Base-by-base conservation (phyloP, 2,888 invertebrate genomes). In the Fragum whitleyi region DNA sequence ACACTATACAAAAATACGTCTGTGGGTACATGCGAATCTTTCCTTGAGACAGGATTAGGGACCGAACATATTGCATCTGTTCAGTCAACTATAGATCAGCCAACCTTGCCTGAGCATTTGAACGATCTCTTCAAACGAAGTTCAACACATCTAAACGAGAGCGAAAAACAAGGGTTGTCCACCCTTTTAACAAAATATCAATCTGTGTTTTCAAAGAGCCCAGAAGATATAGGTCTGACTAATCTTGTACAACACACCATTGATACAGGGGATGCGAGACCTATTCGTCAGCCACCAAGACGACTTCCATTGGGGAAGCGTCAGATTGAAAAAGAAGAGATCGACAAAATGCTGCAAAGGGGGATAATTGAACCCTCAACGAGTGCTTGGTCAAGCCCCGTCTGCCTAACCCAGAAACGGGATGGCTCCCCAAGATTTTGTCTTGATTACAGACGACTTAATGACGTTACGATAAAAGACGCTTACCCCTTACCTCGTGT, bases 401-500 rank as follows among this genome's bases (percentile, higher is more conserved):
- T 85, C 14, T 86, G 84, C 6, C 51, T 51, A 5, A 23, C 23
- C 57, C 55, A 36, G 21, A 86, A 86, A 71, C 81, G 77, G 57
- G 78, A 83, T 74, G 51, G 47, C 2, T 2, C 5, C 47, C 36
- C 57, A 23, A 26, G 77, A 21, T 81, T 77, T 74, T 81, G 74
- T 47, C 70, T 74, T 0, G 88, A 89, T 23, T 89, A 80, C 71
- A 67, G 87, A 19, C 16, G 61, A 5, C 47, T 91, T 1, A 89
- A 90, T 77, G 21, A 57, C 16, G 51, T 85, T 1, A 88, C 89
- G 6, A 74, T 70, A 7, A 81, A 82, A 29, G 88, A 90, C 62
- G 70, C 72, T 1, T 86, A 85, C 42, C 90, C 89, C 0, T 62
- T 90, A 7, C 87, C 88, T 2, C 21, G 71, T 3, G 79, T 89